Conservation (phyloP, 2,113 vertebrate species). For the Podarcis cretensis region DNA sequence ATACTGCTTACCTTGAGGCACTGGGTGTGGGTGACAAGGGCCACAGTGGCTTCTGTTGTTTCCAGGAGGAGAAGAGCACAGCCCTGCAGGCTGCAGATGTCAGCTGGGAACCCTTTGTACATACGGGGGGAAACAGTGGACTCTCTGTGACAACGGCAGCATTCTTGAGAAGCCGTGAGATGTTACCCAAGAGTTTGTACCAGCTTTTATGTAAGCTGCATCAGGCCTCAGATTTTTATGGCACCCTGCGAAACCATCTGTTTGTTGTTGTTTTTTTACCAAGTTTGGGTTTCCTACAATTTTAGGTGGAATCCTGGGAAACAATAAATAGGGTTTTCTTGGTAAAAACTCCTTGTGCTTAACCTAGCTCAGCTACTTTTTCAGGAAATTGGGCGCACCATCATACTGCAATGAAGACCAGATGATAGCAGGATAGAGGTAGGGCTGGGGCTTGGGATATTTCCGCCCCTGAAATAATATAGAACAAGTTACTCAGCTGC, state of each 20-base stretch:
- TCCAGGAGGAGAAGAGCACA: neutral
- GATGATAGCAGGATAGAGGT: neutral
- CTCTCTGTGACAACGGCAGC: neutral
- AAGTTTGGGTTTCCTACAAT: neutral
- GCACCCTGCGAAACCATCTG: neutral
- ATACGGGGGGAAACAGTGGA: neutral
- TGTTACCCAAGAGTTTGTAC: no score
- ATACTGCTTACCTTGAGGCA: neutral
- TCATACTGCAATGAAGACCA: neutral
- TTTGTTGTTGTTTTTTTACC: neutral
- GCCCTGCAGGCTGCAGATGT: neutral
- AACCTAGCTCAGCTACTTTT: neutral
- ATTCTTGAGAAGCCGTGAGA: neutral
- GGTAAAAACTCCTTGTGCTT: neutral
- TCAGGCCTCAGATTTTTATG: neutral
- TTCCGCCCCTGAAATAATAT: no score
- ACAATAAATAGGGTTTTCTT: no score
- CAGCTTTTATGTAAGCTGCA: neutral
- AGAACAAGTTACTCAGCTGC: neutral
- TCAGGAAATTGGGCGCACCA: neutral
- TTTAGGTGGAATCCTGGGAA: neutral
- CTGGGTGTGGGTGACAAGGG: neutral
- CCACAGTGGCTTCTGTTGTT: neutral
- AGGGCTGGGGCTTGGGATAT: no score
- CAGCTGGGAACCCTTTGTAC: neutral